Base-by-base conservation (phyloP, 2,113 vertebrate genomes). In the Sinocyclocheilus anshuiensis region DNA sequence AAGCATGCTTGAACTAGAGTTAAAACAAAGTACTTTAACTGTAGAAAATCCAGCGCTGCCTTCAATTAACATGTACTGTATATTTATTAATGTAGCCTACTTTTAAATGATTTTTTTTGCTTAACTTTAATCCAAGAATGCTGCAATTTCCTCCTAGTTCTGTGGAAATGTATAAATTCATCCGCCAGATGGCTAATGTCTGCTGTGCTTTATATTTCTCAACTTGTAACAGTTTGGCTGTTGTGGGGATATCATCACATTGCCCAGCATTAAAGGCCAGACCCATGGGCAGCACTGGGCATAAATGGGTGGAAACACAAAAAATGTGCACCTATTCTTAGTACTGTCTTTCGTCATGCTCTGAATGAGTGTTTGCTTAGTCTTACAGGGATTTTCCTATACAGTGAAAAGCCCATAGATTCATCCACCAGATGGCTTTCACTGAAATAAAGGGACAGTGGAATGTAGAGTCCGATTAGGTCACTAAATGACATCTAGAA, bases 141-240 rank as follows among this genome's bases (percentile, higher is more conserved):
- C 20, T 74, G 36, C 20, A n/a, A 12, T 74, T 39, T 74, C 71
- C 36, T 74, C 80, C 69, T 69, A 87, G 86, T 89, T 78, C 69
- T 36, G 36, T 57, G 29, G 57, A 77, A 81, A 87, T 59, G 61
- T 75, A 90, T 10, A 24, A 83, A 84, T 84, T 85, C 45, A 90
- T 90, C 45, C 57, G 90, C 39, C 92, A 92, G 91, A 93, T 92
- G 93, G 86, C 79, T 50, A 22, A 61, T 24, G 22, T 67, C 84
- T 85, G 36, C 71, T 45, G 71, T 10, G 20, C 36, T 22, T 74
- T 74, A 42, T 36, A 74, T 42, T 74, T 74, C 18, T n/a, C 18
- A 22, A 42, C 4, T 39, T n/a, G 36, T 36, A 72, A n/a, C 71
- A 42, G 18, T 74, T 74, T 42, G 36, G 4, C 20, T 71, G 26